Percentiles rank a stretch among this genome's conserved stretches.
phyloP scores from a whole-genome alignment of 1,140 invertebrate genomes.

The Drosophila teissieri region DNA sequence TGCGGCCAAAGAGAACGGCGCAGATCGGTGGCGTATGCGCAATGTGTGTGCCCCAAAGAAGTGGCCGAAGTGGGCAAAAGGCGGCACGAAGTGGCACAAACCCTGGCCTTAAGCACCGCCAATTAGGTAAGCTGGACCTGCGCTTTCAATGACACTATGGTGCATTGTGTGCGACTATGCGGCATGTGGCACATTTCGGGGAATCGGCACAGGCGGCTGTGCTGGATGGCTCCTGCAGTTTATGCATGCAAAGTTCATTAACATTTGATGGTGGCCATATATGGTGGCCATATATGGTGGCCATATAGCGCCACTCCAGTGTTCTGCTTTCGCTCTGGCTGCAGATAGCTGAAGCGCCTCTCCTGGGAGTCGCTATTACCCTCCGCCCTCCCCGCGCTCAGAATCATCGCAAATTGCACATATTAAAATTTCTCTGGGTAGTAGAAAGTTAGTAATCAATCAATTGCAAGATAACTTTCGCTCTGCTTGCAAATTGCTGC shows the following conservation, averaged over 20 bases:
- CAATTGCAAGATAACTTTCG: slow-evolving; percentile 78
- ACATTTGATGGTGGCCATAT: slow-evolving; percentile 35
- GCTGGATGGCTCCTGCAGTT: neutral
- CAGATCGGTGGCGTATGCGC: slow-evolving; percentile 35
- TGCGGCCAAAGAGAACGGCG: neutral
- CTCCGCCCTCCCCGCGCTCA: slow-evolving; percentile 14
- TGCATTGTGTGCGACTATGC: neutral
- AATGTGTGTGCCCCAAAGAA: slow-evolving; percentile 7
- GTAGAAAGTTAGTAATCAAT: slow-evolving; percentile 79
- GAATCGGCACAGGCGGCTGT: neutral
- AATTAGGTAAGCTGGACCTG: slow-evolving; percentile 12
- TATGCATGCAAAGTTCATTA: slow-evolving; percentile 50
- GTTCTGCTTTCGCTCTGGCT: slow-evolving; percentile 74
- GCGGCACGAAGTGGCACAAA: slow-evolving; percentile 10
- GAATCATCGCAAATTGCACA: slow-evolving; percentile 77
- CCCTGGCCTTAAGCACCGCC: slow-evolving; percentile 1
- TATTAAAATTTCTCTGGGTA: slow-evolving; percentile 73
- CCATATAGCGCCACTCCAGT: slow-evolving; percentile 37
- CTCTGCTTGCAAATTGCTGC: slow-evolving; percentile 62
- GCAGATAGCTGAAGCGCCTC: slow-evolving; percentile 18
- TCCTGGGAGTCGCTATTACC: neutral
- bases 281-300: neutral
- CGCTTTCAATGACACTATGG: slow-evolving; percentile 16
- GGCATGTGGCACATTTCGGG: slow-evolving; percentile 2
- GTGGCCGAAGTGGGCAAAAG: neutral